Evolutionary conservation across 2,797 vertebrate species (phyloP).

Genomic region (Tarsius wallacei): DNA sequence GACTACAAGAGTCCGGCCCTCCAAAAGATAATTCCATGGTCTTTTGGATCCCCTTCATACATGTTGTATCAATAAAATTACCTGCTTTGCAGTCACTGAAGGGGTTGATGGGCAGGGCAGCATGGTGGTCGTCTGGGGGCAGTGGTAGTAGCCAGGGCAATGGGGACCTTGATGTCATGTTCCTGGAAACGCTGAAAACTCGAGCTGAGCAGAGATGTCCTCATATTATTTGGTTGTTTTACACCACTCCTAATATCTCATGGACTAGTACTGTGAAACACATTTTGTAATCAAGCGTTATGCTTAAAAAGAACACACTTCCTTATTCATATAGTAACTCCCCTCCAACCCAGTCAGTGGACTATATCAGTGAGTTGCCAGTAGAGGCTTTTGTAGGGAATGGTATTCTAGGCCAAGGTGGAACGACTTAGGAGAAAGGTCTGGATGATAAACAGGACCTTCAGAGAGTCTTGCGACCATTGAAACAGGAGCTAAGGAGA

Average conservation of each 20-base stretch:
- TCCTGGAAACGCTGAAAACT: not conserved
- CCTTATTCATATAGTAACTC: not conserved
- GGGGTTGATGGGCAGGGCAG: not conserved
- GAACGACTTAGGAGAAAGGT: not conserved
- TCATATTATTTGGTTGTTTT: not conserved
- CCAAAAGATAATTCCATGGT: too few species aligned
- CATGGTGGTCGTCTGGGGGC: fast-evolving
- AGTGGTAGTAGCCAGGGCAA: not conserved
- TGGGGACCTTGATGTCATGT: not conserved
- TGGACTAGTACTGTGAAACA: not conserved
- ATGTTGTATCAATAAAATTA: not conserved
- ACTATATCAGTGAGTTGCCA: not conserved
- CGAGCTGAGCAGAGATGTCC: fast-evolving
- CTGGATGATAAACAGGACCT: not conserved
- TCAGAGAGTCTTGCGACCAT: not conserved
- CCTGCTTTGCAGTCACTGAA: not conserved
- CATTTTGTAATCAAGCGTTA: not conserved
- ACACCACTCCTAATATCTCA: not conserved
- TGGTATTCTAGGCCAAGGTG: not conserved
- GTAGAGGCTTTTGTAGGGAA: not conserved
- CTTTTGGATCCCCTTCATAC: too few species aligned
- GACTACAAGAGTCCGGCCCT: too few species aligned
- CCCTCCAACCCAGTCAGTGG: fast-evolving
- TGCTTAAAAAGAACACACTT: not conserved
- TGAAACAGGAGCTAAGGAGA: not conserved